phyloP scores from a whole-genome alignment of 2,888 invertebrate species.

The Tachina grossa region DNA sequence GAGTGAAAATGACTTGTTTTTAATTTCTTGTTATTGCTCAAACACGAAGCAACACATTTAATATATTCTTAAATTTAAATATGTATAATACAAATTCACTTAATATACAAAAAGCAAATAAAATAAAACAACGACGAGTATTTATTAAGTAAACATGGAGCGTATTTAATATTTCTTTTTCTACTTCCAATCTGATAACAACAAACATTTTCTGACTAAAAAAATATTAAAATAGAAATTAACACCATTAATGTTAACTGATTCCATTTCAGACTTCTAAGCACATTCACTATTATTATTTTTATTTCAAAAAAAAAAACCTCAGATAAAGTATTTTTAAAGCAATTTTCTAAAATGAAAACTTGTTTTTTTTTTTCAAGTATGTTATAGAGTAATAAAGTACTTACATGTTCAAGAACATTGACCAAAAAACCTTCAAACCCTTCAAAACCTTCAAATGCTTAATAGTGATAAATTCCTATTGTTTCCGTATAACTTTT shows the following conservation, averaged over 20 bases:
- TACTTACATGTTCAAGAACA: no score
- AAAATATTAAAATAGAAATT: conserved; percentile 21
- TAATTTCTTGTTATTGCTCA: neutral
- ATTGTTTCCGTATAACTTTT: neutral
- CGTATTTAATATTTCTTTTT: neutral
- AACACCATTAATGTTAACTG: neutral
- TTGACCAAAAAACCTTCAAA: neutral
- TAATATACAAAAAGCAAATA: conserved; percentile 11
- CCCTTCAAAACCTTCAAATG: neutral
- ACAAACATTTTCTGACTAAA: neutral
- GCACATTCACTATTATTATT: no score
- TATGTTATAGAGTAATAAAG: no score
- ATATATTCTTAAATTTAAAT: conserved; percentile 32
- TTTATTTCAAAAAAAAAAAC: no score
- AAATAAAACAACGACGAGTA: conserved; percentile 7
- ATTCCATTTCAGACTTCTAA: no score
- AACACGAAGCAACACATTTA: conserved; percentile 1
- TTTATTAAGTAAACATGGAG: conserved; percentile 8
- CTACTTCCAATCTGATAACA: neutral
- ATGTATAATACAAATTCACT: neutral
- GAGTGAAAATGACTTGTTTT: neutral
- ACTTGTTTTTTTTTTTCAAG: no score
- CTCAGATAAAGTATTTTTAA: no score
- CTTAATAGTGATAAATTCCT: neutral
- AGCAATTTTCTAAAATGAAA: no score